Conservation (phyloP, 2,113 vertebrate species). For the Platichthys stellatus region DNA sequence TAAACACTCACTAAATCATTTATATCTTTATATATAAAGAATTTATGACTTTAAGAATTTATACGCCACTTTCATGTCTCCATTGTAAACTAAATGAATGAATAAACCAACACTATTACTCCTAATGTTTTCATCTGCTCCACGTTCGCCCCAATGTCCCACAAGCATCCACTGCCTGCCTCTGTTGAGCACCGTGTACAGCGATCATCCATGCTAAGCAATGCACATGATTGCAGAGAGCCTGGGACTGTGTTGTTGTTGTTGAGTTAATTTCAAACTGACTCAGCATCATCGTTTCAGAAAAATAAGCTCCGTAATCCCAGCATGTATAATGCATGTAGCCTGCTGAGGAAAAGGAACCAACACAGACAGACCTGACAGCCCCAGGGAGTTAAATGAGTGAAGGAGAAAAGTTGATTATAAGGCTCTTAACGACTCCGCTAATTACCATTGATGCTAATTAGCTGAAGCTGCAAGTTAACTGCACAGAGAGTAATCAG, state of each 20-base stretch:
- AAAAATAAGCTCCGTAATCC: constrained; percentile 65
- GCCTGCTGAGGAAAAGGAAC: constrained; percentile 69
- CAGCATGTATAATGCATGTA: constrained; percentile 78
- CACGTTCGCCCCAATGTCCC: neutral
- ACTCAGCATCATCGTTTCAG: constrained; percentile 58
- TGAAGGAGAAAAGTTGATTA: constrained; percentile 81
- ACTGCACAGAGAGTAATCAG: constrained; percentile 78
- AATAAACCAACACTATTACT: neutral
- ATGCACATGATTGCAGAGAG: constrained; percentile 15
- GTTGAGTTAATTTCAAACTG: constrained; percentile 57
- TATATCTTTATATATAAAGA: neutral
- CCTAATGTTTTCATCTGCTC: neutral
- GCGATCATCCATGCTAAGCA: neutral
- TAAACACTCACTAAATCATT: neutral
- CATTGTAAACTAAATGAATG: neutral
- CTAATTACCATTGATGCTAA: constrained; percentile 82
- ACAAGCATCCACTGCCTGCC: neutral
- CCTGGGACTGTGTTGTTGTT: constrained; percentile 30
- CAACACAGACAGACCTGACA: constrained; percentile 71
- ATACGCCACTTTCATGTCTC: neutral
- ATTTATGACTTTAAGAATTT: neutral
- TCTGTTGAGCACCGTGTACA: constrained; percentile 49
- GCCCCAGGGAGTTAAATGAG: constrained; percentile 78
- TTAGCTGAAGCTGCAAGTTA: constrained; percentile 78
- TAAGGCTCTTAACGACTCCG: constrained; percentile 79